Evolutionary conservation across 2,888 invertebrate species (phyloP).

Genomic region (Rhagium mordax): DNA sequence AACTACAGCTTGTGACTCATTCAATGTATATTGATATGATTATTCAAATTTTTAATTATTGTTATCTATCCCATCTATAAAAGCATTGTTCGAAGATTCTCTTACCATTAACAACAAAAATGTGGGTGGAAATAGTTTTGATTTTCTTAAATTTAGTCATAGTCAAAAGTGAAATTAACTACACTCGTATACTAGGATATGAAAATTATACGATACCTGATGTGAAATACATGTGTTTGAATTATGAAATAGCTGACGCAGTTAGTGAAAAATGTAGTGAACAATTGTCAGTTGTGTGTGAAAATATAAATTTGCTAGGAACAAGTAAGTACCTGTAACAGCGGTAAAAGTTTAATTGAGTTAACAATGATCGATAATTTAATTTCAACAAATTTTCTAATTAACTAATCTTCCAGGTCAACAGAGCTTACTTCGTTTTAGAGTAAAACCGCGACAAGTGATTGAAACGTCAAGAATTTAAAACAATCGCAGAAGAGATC

Average conservation of each 20-base stretch:
- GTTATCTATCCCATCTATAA: not conserved
- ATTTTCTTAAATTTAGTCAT: slow-evolving; percentile 2
- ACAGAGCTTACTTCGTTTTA: no score
- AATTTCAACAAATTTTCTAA: no score
- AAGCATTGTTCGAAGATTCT: not conserved
- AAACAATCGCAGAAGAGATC: no score
- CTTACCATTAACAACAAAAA: not conserved
- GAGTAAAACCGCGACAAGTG: no score
- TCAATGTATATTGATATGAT: not conserved
- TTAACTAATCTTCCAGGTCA: no score
- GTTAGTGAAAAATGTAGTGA: slow-evolving; percentile 15
- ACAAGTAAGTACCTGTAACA: slow-evolving; percentile 17
- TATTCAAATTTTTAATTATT: not conserved
- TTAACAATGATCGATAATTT: no score
- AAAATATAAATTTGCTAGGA: not conserved
- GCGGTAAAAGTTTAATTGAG: not conserved
- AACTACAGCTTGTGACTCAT: slow-evolving; percentile 9
- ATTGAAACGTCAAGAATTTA: no score
- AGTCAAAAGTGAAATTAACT: not conserved
- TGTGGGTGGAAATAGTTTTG: not conserved
- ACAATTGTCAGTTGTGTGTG: not conserved
- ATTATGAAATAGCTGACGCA: not conserved
- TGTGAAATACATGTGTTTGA: not conserved
- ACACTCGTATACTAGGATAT: not conserved
- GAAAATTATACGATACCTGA: not conserved